Evolutionary conservation across 2,797 vertebrate genomes (phyloP).

Genomic region (Phylloscopus collybita): DNA sequence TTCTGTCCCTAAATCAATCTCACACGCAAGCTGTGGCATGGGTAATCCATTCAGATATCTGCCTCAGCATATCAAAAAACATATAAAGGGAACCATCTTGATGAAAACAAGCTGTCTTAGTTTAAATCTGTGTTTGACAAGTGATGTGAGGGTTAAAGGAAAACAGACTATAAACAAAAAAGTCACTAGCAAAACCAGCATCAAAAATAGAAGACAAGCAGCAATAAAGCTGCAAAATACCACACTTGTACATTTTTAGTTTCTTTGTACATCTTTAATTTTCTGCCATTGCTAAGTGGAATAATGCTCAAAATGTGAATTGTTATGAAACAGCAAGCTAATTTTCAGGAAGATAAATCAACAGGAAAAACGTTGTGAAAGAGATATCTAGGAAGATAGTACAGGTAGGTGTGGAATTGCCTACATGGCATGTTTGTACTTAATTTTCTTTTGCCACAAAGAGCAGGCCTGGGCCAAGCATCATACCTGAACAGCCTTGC

Average conservation of each 20-base stretch:
- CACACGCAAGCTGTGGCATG: not conserved
- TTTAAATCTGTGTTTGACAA: not conserved
- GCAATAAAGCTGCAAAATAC: not conserved
- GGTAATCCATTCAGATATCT: slow-evolving; percentile 6
- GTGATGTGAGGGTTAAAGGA: not conserved
- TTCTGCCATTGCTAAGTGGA: not conserved
- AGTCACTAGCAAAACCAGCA: not conserved
- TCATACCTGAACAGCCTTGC: not conserved
- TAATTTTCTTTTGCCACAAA: not conserved
- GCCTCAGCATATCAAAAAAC: not conserved
- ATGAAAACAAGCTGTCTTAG: not conserved
- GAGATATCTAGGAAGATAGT: not conserved
- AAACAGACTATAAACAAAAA: not conserved
- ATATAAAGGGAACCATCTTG: not conserved
- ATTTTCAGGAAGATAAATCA: not conserved
- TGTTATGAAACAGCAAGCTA: not conserved
- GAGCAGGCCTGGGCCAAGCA: not conserved
- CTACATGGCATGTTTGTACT: rapidly evolving
- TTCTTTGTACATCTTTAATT: not conserved
- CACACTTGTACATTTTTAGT: not conserved
- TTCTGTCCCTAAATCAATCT: slow-evolving; percentile 22
- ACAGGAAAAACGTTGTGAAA: not conserved
- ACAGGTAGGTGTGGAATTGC: not conserved
- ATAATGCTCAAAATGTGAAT: not conserved
- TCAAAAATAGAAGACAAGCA: not conserved